Evolutionary conservation across 2,113 vertebrate genomes (phyloP).

Genomic region (Atractosteus spatula): DNA sequence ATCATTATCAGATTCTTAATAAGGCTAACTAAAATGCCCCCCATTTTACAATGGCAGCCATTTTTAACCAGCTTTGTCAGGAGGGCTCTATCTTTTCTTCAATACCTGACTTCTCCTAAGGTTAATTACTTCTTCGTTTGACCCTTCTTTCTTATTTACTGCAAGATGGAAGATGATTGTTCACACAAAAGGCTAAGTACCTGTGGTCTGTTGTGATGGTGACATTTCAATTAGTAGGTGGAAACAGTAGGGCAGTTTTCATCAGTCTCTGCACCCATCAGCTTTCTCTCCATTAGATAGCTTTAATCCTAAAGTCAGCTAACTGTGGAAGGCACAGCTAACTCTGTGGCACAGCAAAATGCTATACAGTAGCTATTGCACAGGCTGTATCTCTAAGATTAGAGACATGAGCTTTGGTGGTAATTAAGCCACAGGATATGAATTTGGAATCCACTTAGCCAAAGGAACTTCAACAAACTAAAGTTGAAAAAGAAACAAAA

Average conservation of each 20-base stretch:
- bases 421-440: too few species aligned
- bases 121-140: background rate
- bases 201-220: background rate
- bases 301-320: background rate
- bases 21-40: background rate
- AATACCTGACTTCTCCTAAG: background rate
- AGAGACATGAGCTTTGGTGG: too few species aligned
- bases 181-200: background rate
- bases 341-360: too few species aligned
- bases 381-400: too few species aligned
- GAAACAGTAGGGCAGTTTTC: constrained; percentile 4
- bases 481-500: too few species aligned
- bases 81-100: background rate
- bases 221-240: constrained; percentile 3
- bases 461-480: too few species aligned
- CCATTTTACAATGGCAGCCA: background rate
- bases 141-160: constrained; percentile 1
- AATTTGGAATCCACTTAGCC: too few species aligned
- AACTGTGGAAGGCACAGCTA: too few species aligned
- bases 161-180: background rate
- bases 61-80: constrained; percentile 1
- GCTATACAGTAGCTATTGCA: too few species aligned
- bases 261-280: background rate
- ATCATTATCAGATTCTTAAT: background rate
- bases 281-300: background rate